Percentiles rank a stretch among this genome's conserved stretches.
phyloP scores from a whole-genome alignment of 2,113 vertebrate genomes.

The Macrotis lagotis region DNA sequence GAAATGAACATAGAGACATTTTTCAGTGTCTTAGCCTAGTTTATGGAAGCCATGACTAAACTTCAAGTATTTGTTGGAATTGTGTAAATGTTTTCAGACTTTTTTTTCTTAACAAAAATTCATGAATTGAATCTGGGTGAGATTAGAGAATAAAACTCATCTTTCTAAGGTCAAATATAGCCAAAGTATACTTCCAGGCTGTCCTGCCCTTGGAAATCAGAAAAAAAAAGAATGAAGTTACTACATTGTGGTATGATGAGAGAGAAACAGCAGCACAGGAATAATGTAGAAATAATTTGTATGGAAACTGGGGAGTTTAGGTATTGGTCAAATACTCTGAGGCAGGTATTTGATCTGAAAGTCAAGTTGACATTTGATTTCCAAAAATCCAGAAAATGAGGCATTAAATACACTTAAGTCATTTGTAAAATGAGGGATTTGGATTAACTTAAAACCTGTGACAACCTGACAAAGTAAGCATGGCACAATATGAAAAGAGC shows the following conservation, averaged over 20 bases:
- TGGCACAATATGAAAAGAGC: neutral
- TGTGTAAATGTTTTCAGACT: neutral
- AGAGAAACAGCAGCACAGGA: neutral
- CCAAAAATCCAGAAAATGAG: neutral
- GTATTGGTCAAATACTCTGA: neutral
- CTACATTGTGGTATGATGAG: neutral
- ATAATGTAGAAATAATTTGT: neutral
- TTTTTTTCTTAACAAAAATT: neutral
- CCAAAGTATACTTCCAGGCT: neutral
- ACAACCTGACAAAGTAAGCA: neutral
- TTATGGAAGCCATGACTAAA: neutral
- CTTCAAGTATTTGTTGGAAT: neutral
- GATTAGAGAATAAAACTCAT: neutral
- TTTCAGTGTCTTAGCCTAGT: neutral
- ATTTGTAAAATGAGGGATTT: neutral
- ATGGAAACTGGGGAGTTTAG: neutral
- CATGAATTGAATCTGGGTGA: neutral
- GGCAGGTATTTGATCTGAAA: neutral
- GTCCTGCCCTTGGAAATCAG: rapidly evolving
- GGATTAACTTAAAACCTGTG: neutral
- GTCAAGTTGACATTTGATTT: neutral
- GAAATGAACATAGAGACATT: neutral
- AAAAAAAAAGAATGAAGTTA: neutral
- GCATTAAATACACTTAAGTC: neutral
- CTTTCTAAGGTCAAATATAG: neutral